A percentile compares a stretch with the other conserved stretches of the same genome.
Conservation (phyloP, 2,888 invertebrate species). For the Ormyrus rosae region DNA sequence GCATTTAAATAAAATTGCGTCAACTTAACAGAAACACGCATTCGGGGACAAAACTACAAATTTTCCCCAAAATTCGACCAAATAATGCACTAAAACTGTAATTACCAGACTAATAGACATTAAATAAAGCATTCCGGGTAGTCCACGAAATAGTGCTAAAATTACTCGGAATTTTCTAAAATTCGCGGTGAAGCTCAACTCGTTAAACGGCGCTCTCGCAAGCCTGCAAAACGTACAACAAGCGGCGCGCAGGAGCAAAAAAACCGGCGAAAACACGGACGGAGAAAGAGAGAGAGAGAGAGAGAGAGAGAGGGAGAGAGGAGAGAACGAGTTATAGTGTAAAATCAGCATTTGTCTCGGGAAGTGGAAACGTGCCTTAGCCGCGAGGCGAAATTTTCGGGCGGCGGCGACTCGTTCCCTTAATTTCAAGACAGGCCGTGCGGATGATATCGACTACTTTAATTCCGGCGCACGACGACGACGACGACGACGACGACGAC, state of each 20-base stretch:
- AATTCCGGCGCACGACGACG: conserved; percentile 66
- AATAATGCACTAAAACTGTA: no score
- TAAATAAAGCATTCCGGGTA: background rate
- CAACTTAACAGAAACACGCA: no score
- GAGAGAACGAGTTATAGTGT: conserved; percentile 53
- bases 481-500: no score
- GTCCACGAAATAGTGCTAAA: background rate
- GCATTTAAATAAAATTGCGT: no score
- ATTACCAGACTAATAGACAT: no score
- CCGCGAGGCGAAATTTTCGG: conserved; percentile 57
- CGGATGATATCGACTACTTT: conserved; percentile 73
- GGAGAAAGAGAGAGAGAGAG: conserved; percentile 32
- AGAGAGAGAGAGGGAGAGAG: background rate
- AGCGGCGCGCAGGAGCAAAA: background rate
- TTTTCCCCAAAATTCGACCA: no score
- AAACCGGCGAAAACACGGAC: background rate
- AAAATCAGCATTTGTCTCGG: conserved; percentile 58
- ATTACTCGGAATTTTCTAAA: conserved; percentile 16
- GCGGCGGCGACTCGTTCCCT: conserved; percentile 61
- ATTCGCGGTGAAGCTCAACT: conserved; percentile 25
- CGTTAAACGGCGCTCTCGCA: conserved; percentile 4
- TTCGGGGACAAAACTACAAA: no score
- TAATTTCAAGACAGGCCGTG: conserved; percentile 71
- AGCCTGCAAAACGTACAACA: background rate
- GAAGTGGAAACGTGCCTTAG: conserved; percentile 53